Conservation (phyloP, 2,888 invertebrate species). For the Leucozona laternaria region DNA sequence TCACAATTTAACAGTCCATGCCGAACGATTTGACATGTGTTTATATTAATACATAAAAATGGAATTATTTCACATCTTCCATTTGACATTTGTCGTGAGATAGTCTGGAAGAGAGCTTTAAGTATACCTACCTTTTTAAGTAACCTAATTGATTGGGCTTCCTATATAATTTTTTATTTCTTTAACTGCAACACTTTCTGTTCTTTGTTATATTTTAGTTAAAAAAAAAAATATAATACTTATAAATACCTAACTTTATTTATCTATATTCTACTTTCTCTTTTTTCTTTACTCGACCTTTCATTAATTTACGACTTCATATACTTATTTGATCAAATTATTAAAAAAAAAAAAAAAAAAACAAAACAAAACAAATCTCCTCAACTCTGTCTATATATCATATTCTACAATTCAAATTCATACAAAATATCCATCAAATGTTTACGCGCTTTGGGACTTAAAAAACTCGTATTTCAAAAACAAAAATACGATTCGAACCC, state of each 20-base stretch:
- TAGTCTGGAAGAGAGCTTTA: no score
- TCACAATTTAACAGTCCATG: no score
- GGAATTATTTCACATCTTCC: no score
- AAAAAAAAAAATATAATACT: background rate
- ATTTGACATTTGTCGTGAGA: no score
- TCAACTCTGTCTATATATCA: slow-evolving; percentile 68
- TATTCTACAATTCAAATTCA: slow-evolving; percentile 68
- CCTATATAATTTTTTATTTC: background rate
- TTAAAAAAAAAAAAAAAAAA: slow-evolving; percentile 52
- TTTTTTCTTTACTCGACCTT: slow-evolving; percentile 77
- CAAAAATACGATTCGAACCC: slow-evolving; percentile 50
- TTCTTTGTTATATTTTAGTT: slow-evolving; percentile 36
- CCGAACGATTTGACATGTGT: no score
- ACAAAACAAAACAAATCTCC: slow-evolving; percentile 51
- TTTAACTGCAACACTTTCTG: slow-evolving; percentile 14
- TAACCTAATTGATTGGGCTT: slow-evolving; percentile 36
- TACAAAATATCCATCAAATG: slow-evolving; percentile 55
- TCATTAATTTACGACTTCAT: slow-evolving; percentile 66
- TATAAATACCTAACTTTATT: slow-evolving; percentile 42
- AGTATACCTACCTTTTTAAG: no score
- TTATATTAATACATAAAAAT: no score
- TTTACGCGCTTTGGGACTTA: slow-evolving; percentile 57
- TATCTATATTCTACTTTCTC: slow-evolving; percentile 76
- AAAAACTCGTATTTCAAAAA: slow-evolving; percentile 28
- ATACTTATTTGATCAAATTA: slow-evolving; percentile 69